Conservation (phyloP, 2,113 vertebrate species). For the Piaya cayana region DNA sequence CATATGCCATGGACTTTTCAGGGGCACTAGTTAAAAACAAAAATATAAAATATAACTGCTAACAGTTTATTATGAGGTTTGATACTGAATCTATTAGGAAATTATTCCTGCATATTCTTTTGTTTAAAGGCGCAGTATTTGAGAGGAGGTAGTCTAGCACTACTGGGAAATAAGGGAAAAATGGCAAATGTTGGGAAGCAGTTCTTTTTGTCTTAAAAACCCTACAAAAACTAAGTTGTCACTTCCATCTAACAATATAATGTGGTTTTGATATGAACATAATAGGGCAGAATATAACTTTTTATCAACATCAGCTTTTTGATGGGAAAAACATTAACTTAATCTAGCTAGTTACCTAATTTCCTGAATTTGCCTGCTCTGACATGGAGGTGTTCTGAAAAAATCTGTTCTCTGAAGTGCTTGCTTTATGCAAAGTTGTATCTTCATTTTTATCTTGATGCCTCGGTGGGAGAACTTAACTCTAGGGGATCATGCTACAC, state of each 20-base stretch:
- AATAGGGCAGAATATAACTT: not conserved
- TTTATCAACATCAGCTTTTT: not conserved
- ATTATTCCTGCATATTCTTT: not conserved
- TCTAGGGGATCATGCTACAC: not conserved
- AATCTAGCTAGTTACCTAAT: not conserved
- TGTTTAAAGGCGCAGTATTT: not conserved
- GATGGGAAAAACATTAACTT: not conserved
- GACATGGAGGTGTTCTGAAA: not conserved
- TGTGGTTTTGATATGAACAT: conserved; percentile 1
- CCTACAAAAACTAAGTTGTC: not conserved
- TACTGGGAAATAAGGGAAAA: not conserved
- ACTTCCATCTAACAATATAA: not conserved
- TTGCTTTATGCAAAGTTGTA: conserved; percentile 33
- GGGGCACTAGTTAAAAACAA: not conserved
- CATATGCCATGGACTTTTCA: not conserved
- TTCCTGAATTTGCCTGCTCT: not conserved
- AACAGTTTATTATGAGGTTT: not conserved
- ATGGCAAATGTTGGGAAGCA: not conserved
- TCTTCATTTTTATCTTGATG: conserved; percentile 28
- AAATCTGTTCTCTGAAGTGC: not conserved
- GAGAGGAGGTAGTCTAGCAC: not conserved
- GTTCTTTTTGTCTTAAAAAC: not conserved
- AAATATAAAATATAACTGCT: not conserved
- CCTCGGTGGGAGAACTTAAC: not conserved
- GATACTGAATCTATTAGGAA: not conserved